Evolutionary conservation across 1,140 invertebrate species (phyloP).

Genomic region (Zaprionus camerounensis): DNA sequence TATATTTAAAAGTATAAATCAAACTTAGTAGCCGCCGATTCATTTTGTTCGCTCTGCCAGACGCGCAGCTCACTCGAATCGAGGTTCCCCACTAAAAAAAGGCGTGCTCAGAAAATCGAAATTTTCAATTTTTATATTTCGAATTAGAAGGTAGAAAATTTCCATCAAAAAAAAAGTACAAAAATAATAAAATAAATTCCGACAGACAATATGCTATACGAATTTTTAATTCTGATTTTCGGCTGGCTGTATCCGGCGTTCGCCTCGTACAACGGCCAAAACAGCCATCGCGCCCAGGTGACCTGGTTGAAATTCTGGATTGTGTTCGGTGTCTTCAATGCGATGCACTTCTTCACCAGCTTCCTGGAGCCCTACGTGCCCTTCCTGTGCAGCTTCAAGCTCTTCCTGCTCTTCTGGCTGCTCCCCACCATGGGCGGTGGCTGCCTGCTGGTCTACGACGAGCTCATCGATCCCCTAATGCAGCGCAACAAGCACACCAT

Average conservation of each 20-base stretch:
- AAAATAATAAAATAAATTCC: constrained; percentile 20
- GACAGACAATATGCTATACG: constrained; percentile 18
- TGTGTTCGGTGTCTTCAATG: constrained; percentile 53
- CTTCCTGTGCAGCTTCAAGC: constrained; percentile 53
- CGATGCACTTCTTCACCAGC: constrained; percentile 34
- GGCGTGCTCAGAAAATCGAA: constrained; percentile 29
- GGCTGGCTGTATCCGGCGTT: constrained; percentile 70
- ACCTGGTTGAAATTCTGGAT: constrained; percentile 73
- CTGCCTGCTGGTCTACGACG: constrained; percentile 47
- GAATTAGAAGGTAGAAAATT: constrained; percentile 9
- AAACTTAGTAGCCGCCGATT: constrained; percentile 6
- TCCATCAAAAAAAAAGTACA: constrained; percentile 6
- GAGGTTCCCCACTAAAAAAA: constrained; percentile 27
- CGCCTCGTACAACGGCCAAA: constrained; percentile 88
- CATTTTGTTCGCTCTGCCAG: not conserved
- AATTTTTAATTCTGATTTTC: constrained; percentile 32
- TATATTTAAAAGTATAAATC: not conserved
- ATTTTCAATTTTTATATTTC: constrained; percentile 17
- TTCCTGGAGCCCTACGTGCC: constrained; percentile 45
- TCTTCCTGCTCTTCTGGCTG: constrained; percentile 60
- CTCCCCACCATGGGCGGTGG: constrained; percentile 58
- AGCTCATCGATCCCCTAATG: constrained; percentile 51
- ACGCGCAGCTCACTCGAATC: constrained; percentile 17
- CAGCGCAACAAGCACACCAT: constrained; percentile 88
- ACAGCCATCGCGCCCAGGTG: constrained; percentile 93